Evolutionary conservation across 2,113 vertebrate species (phyloP).

Genomic region (Myotis davidii): DNA sequence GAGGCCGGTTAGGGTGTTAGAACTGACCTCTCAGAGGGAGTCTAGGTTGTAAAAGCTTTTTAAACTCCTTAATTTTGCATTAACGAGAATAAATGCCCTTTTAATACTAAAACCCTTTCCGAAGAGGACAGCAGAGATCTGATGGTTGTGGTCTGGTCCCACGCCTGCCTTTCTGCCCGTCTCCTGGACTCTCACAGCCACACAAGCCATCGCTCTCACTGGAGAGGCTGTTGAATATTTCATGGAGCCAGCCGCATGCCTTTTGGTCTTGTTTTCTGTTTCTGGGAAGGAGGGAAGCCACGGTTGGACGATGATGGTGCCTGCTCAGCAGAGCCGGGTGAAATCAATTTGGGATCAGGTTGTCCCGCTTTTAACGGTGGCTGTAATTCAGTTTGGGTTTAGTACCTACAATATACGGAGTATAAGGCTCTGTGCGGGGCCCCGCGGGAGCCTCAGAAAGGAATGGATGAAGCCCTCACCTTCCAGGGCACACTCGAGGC

Average conservation of each 20-base stretch:
- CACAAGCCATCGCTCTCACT: constrained; percentile 53
- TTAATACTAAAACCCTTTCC: constrained; percentile 78
- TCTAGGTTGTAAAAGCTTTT: constrained; percentile 77
- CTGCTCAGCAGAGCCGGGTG: constrained; percentile 67
- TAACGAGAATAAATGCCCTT: constrained; percentile 75
- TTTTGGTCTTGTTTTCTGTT: constrained; percentile 73
- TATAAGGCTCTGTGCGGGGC: not conserved
- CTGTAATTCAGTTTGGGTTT: constrained; percentile 56
- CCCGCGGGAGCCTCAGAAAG: not conserved
- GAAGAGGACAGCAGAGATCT: constrained; percentile 66
- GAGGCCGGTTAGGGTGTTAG: constrained; percentile 31
- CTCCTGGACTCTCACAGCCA: constrained; percentile 75
- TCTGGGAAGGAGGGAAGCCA: constrained; percentile 68
- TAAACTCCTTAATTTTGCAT: constrained; percentile 76
- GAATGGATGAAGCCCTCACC: not conserved
- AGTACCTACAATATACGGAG: not conserved
- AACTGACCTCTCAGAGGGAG: constrained; percentile 59
- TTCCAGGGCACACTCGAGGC: not conserved
- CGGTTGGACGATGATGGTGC: constrained; percentile 47
- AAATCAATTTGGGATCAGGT: constrained; percentile 59
- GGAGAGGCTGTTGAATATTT: constrained; percentile 82
- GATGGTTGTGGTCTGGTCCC: constrained; percentile 74
- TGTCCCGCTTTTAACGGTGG: constrained; percentile 42
- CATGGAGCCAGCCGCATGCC: constrained; percentile 68
- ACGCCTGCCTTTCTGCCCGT: constrained; percentile 61